Percentiles rank a stretch among this genome's conserved stretches.
phyloP scores from a whole-genome alignment of 1,140 invertebrate species.

The Drosophila truncata region DNA sequence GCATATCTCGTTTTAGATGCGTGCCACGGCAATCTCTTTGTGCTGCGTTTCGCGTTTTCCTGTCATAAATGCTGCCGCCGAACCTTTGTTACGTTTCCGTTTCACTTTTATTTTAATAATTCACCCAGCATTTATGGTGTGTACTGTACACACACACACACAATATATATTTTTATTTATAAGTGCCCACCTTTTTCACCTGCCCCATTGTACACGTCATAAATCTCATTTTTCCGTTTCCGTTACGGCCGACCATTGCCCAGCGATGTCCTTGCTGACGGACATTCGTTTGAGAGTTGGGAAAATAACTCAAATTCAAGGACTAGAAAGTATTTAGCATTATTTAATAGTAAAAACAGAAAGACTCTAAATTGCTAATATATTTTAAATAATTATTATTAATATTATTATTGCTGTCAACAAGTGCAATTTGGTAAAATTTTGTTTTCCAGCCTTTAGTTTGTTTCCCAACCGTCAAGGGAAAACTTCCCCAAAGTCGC shows the following conservation, averaged over 20 bases:
- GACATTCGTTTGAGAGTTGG: background rate
- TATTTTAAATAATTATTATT: background rate
- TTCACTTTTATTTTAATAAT: slow-evolving; percentile 84
- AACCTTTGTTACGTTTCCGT: slow-evolving; percentile 83
- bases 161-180: slow-evolving; percentile 63
- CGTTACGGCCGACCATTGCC: slow-evolving; percentile 60
- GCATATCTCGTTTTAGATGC: slow-evolving; percentile 83
- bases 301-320: slow-evolving; percentile 26
- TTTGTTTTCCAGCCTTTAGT: slow-evolving; percentile 21
- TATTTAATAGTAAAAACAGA: background rate
- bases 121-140: slow-evolving; percentile 79
- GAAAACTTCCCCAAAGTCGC: slow-evolving; percentile 27
- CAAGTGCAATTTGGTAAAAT: slow-evolving; percentile 53
- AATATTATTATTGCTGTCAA: slow-evolving; percentile 34
- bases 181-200: slow-evolving; percentile 29
- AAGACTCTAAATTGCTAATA: background rate
- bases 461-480: slow-evolving; percentile 36
- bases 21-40: slow-evolving; percentile 80
- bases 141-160: slow-evolving; percentile 58
- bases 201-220: slow-evolving; percentile 72
- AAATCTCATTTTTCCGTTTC: slow-evolving; percentile 83
- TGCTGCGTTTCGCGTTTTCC: slow-evolving; percentile 80
- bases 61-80: slow-evolving; percentile 80
- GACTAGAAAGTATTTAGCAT: background rate
- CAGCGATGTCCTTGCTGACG: slow-evolving; percentile 22